Base-by-base conservation (phyloP, 2,888 invertebrate genomes). In the Dasysyrphus albostriatus region DNA sequence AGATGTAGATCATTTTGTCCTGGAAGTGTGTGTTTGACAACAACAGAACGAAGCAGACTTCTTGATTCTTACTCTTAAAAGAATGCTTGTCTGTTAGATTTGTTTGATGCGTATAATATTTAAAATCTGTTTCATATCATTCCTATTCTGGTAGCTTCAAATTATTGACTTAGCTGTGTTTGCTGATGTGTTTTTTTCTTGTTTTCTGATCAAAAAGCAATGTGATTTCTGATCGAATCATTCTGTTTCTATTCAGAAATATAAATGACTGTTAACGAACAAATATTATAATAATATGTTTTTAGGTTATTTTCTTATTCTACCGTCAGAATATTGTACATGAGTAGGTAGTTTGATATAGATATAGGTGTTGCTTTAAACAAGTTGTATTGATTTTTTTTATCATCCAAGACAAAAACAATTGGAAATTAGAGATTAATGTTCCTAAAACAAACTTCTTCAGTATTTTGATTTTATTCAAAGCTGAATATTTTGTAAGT, bases 151-250 rank as follows among this genome's bases (percentile, higher is more conserved):
- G 24, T 65, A 58, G 9, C 47, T 12, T 19, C 14, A 34, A 65
- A 19, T 42, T 83, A 59, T 83, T 83, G 70, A 83, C 37, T 73
- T 58, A 83, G 82, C 58, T 78, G 82, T 47, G 14, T 77, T 72
- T 77, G 34, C 16, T 51, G 34, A 51, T 42, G 32, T 19, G n/a
- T 16, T 34, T 61, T 56, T 58, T 34, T 65, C 47, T 37, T 54
- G 58, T 65, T 7, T 37, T 70, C 16, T 34, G 59, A 19, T 73
- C 54, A 32, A 67, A 51, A 32, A 37, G 59, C 47, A 67, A 49
- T 72, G 78, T 83, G 82, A 83, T 83, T 83, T 83, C 51, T 65
- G 76, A 63, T 76, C 54, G 47, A 82, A 59, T 70, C 54, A 63
- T 76, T 47, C 32, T 56, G 56, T 49, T 69, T 59, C 49, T 82